Evolutionary conservation across 2,888 invertebrate genomes (phyloP).

Genomic region (Tupiocoris notatus): DNA sequence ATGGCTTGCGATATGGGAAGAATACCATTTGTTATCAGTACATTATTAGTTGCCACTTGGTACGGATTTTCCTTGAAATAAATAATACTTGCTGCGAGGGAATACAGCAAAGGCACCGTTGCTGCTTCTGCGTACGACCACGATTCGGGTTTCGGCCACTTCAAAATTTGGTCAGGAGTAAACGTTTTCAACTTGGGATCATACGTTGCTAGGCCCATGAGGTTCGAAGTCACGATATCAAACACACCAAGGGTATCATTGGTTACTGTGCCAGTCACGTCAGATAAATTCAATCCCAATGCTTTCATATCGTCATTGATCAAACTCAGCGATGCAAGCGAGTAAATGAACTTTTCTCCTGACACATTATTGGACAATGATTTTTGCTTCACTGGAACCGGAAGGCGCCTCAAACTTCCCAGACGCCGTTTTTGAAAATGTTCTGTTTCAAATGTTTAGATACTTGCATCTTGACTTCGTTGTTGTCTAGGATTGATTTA

Average conservation of each 20-base stretch:
- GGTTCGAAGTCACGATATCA: neutral
- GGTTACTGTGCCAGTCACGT: neutral
- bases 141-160: constrained; percentile 56
- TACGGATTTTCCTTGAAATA: neutral
- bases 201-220: neutral
- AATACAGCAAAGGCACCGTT: constrained; percentile 59
- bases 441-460: constrained; percentile 4
- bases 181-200: constrained; percentile 1
- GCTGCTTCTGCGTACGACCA: constrained; percentile 59
- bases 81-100: constrained; percentile 53
- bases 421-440: neutral
- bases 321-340: neutral
- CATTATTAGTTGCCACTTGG: neutral
- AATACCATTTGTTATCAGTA: constrained; percentile 59
- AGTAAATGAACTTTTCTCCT: neutral
- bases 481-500: no score
- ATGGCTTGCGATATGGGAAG: constrained; percentile 59
- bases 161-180: constrained; percentile 51
- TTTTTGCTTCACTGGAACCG: neutral
- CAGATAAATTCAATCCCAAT: neutral
- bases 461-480: neutral
- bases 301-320: neutral
- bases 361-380: neutral
- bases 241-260: neutral
- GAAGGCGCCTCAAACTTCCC: no score